These are phyloP conservation scores for Rhagium mordax DNA, from an alignment of 2,888 invertebrate genomes.

Conservation along the genomic window DNA sequence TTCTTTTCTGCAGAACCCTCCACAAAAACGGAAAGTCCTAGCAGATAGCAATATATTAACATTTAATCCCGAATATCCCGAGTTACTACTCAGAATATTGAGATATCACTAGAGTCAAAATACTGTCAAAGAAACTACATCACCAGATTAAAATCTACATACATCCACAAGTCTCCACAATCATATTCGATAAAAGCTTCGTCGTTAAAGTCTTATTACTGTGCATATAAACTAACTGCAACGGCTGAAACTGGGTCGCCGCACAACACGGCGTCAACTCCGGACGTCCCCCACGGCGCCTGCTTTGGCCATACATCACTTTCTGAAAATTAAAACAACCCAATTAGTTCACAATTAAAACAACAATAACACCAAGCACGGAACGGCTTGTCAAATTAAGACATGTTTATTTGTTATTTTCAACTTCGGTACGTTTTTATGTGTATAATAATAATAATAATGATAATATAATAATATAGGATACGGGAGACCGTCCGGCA, in stretches of 20 bases:
- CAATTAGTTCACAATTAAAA: not conserved
- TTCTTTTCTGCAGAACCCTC: slow-evolving; percentile 2
- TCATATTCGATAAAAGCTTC: slow-evolving; percentile 89
- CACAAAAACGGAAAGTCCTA: slow-evolving; percentile 21
- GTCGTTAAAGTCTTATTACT: slow-evolving; percentile 85
- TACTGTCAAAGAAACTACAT: slow-evolving; percentile 43
- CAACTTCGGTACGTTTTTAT: no score
- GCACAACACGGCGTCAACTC: slow-evolving; percentile 90
- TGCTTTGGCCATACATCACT: slow-evolving; percentile 76
- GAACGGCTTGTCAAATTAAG: no score
- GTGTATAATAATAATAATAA: no score
- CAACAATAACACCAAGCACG: not conserved
- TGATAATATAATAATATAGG: no score
- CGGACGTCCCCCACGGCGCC: slow-evolving; percentile 65
- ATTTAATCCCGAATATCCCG: not conserved
- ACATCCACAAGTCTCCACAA: slow-evolving; percentile 93
- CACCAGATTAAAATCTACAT: slow-evolving; percentile 73
- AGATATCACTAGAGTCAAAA: slow-evolving; percentile 51
- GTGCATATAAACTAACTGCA: slow-evolving; percentile 86
- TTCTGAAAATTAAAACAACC: slow-evolving; percentile 74
- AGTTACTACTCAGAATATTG: slow-evolving; percentile 34
- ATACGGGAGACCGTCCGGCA: no score
- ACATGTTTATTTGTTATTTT: no score
- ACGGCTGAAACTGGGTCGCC: slow-evolving; percentile 85
- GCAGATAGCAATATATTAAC: slow-evolving; percentile 18